Percentiles rank a stretch among this genome's conserved stretches.
These are phyloP conservation scores for Plebejus melissa DNA, from an alignment of 2,888 invertebrate genomes.

Conservation along the genomic window DNA sequence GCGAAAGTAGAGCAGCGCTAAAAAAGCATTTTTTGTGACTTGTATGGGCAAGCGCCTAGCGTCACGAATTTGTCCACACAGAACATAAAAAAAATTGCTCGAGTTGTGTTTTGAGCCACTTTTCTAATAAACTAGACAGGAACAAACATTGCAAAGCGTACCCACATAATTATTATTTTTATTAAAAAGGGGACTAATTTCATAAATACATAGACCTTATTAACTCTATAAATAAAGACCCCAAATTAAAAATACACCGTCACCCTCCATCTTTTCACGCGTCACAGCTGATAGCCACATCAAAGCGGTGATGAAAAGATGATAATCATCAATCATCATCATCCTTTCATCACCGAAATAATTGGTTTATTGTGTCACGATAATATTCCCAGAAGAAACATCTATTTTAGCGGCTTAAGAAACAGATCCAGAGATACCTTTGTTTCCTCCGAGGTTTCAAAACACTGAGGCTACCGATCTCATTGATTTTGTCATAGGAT, in stretches of 20 bases:
- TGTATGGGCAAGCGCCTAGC: no score
- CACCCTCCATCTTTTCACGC: neutral
- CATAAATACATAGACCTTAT: neutral
- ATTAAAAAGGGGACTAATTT: no score
- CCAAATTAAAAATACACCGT: slow-evolving; percentile 3
- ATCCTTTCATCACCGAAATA: neutral
- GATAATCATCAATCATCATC: neutral
- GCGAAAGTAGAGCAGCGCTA: no score
- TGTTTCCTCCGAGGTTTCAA: neutral
- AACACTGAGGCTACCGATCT: neutral
- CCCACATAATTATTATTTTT: no score
- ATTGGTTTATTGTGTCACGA: slow-evolving; percentile 18
- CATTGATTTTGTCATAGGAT: neutral
- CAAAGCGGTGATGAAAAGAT: slow-evolving; percentile 15
- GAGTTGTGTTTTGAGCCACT: no score
- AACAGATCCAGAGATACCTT: slow-evolving; percentile 7
- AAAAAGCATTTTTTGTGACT: no score
- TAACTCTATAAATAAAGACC: neutral
- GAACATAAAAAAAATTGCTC: no score
- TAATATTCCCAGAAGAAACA: neutral
- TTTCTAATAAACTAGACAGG: no score
- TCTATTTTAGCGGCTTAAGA: slow-evolving; percentile 4
- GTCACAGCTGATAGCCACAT: neutral
- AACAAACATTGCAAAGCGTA: no score
- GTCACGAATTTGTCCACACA: no score